Evolutionary conservation across 2,113 vertebrate species (phyloP).

Genomic region (Pao palembangensis): DNA sequence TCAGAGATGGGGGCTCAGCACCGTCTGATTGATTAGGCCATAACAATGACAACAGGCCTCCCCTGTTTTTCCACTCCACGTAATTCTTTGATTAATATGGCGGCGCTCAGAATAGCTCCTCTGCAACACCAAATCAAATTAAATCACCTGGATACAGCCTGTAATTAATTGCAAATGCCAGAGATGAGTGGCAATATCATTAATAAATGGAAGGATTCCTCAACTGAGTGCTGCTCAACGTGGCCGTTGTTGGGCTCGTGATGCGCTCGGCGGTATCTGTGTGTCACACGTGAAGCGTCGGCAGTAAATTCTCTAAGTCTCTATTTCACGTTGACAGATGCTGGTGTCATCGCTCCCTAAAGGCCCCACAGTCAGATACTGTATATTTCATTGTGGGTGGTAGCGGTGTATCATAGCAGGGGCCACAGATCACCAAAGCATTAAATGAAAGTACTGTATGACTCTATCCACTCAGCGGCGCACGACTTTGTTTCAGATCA

Average conservation of each 20-base stretch:
- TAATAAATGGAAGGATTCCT: slow-evolving; percentile 54
- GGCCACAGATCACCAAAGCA: slow-evolving; percentile 60
- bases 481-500: slow-evolving; percentile 69
- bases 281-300: slow-evolving; percentile 40
- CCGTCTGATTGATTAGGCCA: slow-evolving; percentile 70
- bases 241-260: slow-evolving; percentile 39
- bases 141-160: slow-evolving; percentile 75
- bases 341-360: slow-evolving; percentile 32
- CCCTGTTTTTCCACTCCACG: slow-evolving; percentile 60
- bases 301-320: slow-evolving; percentile 25
- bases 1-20: slow-evolving; percentile 36
- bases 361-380: slow-evolving; percentile 28
- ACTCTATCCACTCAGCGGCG: slow-evolving; percentile 59
- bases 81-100: slow-evolving; percentile 75
- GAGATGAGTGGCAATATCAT: slow-evolving; percentile 43
- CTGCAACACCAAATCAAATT: slow-evolving; percentile 71
- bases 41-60: slow-evolving; percentile 60
- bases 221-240: slow-evolving; percentile 23
- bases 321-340: slow-evolving; percentile 53
- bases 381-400: slow-evolving; percentile 33
- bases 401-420: slow-evolving; percentile 46
- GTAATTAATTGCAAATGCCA: slow-evolving; percentile 75
- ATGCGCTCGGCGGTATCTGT: slow-evolving; percentile 30
- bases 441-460: slow-evolving; percentile 60
- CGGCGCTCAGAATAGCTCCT: slow-evolving; percentile 62